Base-by-base conservation (phyloP, 2,888 invertebrate species). In the Margaritifera margaritifera region DNA sequence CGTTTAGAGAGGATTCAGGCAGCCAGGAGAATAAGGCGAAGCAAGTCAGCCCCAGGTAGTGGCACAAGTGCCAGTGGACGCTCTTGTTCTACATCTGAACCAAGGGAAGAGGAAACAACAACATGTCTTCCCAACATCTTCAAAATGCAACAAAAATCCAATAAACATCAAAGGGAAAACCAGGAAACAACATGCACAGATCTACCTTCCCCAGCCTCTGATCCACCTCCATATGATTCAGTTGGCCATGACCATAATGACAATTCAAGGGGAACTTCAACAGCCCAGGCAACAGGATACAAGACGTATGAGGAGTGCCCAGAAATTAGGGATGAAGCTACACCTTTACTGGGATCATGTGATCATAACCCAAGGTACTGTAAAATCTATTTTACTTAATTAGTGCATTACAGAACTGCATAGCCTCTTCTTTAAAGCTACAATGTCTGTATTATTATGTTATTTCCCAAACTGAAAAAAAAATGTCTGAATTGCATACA, bases 121-220 rank as follows among this genome's bases (percentile, higher is more conserved):
- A 80, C 85, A 78, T 86, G 86, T 79, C 80, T 86, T 78, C 85
- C 85, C 64, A 85, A 83, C 66, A 85, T 85, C 65, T 83, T 85
- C 76, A 83, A 82, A 74, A 79, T 82, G 80, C 82, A 82, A 66
- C 80, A 79, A 67, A 82, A 81, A 74, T 75, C 81, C 64, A 81
- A 82, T 73, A 80, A 81, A 69, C 75, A 76, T 52, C 72, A 74
- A 54, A 75, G 79, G 27, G 80, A 80, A 62, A 81, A 84, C 51
- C 73, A 76, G 56, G 76, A 75, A 51, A 72, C 73, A 69, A 62
- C 79, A 59, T 80, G 80, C 63, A 80, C 81, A 31, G 81, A 81
- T 66, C 76, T 82, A 63, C 79, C 83, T 0, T 84, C 83, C 6
- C 84, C 84, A 18, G 82, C 80, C 55, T 83, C 83, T 6, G 83